Base-by-base conservation (phyloP, 2,888 invertebrate genomes). In the Nemapogon koenigi region DNA sequence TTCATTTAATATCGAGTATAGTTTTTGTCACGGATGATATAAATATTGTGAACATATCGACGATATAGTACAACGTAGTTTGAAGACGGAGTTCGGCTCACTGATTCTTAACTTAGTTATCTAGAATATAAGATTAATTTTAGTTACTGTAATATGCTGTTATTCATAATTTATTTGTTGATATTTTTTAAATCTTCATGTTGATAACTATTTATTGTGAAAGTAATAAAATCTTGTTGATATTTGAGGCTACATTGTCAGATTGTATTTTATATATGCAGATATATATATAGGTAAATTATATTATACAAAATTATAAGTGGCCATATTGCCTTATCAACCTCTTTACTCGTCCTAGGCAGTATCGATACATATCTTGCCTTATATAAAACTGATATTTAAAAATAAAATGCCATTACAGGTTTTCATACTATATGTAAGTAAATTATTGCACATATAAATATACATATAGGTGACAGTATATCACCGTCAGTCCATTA, bases 91-190 rank as follows among this genome's bases (percentile, higher is more conserved):
- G 49, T 64, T 63, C 57, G 55, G 53, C 57, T 63, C 62, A 61
- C 57, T 59, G 62, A 61, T 59, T 55, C 49, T 50, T 68, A 70
- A 32, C 28, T 39, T 35, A 41, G 62, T 42, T 46, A n/a, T n/a
- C n/a, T 19, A 22, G 19, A 22, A n/a, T 35, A 37, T 71, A 73
- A 65, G 66, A 47, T 51, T 71, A 68, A 62, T 62, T 32, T 27
- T 70, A 72, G 53, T 51, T 65, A 62, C 11, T 62, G 66, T 73
- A 75, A 67, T 69, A 72, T 73, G 63, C 75, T 76, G 76, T 76
- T 76, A 76, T 78, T 72, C 71, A 72, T 78, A 78, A 78, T 76
- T 78, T 78, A 78, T 78, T 76, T 78, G 78, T 78, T 78, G 75
- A 76, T 78, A 76, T 73, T 78, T 32, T 76, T 69, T 78, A 78